phyloP scores from a whole-genome alignment of 2,888 invertebrate genomes.

The Nebria brevicollis region DNA sequence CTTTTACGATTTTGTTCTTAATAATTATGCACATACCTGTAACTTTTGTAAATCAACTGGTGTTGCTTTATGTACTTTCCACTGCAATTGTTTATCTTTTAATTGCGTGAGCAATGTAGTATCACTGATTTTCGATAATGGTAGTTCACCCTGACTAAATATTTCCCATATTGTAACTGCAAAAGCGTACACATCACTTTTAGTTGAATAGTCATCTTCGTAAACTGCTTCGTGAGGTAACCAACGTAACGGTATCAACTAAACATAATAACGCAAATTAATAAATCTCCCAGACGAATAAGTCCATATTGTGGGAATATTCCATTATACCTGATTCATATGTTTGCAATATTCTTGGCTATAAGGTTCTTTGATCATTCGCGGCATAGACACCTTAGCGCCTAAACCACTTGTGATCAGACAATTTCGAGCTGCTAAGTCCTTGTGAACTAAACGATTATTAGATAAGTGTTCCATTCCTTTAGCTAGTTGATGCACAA shows the following conservation, averaged over 20 bases:
- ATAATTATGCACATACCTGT: slow-evolving; percentile 61
- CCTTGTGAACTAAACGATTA: slow-evolving; percentile 84
- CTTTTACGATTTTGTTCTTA: no score
- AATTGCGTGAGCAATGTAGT: slow-evolving; percentile 75
- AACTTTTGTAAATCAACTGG: slow-evolving; percentile 71
- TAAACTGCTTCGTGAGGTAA: slow-evolving; percentile 87
- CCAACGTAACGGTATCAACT: slow-evolving; percentile 91
- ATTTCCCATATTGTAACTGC: slow-evolving; percentile 93
- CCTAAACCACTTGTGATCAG: slow-evolving; percentile 83
- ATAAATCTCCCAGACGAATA: neutral
- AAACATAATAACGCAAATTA: slow-evolving; percentile 48
- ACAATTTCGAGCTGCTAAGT: slow-evolving; percentile 92
- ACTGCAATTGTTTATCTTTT: slow-evolving; percentile 72
- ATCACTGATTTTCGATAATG: slow-evolving; percentile 80
- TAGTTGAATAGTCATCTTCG: slow-evolving; percentile 91
- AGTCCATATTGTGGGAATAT: slow-evolving; percentile 3
- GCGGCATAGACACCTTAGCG: slow-evolving; percentile 85
- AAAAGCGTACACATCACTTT: slow-evolving; percentile 93
- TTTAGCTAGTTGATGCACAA: slow-evolving; percentile 80
- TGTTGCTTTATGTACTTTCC: slow-evolving; percentile 74
- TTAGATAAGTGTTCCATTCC: slow-evolving; percentile 84
- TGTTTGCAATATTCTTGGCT: slow-evolving; percentile 89
- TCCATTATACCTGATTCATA: slow-evolving; percentile 73
- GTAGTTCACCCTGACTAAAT: slow-evolving; percentile 80
- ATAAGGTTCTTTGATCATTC: slow-evolving; percentile 85